Evolutionary conservation across 2,888 invertebrate species (phyloP).

Genomic region (Mythimna ferrago): DNA sequence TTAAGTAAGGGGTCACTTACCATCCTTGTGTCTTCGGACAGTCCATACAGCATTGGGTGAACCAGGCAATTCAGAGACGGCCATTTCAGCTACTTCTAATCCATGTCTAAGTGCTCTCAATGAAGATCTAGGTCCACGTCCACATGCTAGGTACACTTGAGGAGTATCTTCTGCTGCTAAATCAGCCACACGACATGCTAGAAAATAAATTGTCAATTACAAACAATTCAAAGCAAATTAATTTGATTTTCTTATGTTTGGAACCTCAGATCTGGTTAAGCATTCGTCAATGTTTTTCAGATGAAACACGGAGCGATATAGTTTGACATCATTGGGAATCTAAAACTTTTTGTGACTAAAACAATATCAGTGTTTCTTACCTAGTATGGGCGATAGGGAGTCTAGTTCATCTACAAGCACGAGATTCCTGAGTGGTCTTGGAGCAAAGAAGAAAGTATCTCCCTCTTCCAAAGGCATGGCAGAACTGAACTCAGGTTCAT

Average conservation of each 20-base stretch:
- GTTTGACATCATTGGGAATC: slow-evolving; percentile 50
- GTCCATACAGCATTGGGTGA: slow-evolving; percentile 99
- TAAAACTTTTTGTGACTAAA: neutral
- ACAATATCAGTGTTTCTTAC: slow-evolving; percentile 75
- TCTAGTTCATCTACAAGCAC: slow-evolving; percentile 99
- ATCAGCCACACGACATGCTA: slow-evolving; percentile 97
- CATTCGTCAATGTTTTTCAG: slow-evolving; percentile 83
- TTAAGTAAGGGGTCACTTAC: slow-evolving; percentile 90
- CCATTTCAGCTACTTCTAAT: slow-evolving; percentile 99
- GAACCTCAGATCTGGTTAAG: slow-evolving; percentile 65
- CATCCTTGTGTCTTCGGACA: slow-evolving; percentile 98
- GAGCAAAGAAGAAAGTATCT: slow-evolving; percentile 99
- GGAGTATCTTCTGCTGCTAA: slow-evolving; percentile 99
- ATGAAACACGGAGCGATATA: slow-evolving; percentile 82
- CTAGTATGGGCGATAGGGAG: slow-evolving; percentile 97
- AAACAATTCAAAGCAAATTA: neutral
- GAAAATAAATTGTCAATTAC: slow-evolving; percentile 49
- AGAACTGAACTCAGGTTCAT: slow-evolving; percentile 99
- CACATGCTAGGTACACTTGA: slow-evolving; percentile 98
- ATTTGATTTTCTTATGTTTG: no score
- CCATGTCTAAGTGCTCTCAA: slow-evolving; percentile 98
- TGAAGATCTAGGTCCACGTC: slow-evolving; percentile 98
- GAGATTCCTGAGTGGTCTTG: slow-evolving; percentile 97
- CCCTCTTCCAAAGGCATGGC: slow-evolving; percentile 99
- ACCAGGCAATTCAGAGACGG: slow-evolving; percentile 99